Evolutionary conservation across 2,888 invertebrate genomes (phyloP).

Genomic region (Tachystola acroxantha): DNA sequence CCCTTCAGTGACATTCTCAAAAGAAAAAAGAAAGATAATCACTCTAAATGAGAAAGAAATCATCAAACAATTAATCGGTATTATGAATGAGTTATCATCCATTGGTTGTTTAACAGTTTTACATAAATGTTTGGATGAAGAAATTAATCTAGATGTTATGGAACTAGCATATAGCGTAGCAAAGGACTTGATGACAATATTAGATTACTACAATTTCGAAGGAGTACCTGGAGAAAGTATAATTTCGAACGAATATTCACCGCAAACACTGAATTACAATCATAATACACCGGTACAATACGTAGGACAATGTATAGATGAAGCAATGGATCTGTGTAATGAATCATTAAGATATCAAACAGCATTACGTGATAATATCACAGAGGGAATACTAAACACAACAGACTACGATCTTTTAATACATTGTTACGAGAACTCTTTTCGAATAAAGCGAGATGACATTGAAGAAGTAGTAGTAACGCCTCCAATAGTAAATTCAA

Average conservation of each 20-base stretch:
- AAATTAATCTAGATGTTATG: conserved; percentile 82
- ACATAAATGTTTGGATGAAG: conserved; percentile 78
- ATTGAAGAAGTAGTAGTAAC: conserved; percentile 15
- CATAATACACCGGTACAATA: conserved; percentile 75
- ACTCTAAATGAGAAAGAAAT: conserved; percentile 80
- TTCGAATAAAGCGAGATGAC: conserved; percentile 8
- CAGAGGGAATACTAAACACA: conserved; percentile 76
- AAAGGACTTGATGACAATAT: conserved; percentile 56
- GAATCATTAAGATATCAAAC: conserved; percentile 11
- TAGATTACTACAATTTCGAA: conserved; percentile 66
- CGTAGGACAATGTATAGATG: conserved; percentile 36
- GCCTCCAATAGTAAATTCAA: conserved; percentile 12
- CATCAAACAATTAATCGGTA: conserved; percentile 75
- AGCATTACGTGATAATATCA: conserved; percentile 35
- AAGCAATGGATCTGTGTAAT: background rate
- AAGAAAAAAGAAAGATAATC: conserved; percentile 84
- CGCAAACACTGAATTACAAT: conserved; percentile 67
- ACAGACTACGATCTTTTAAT: conserved; percentile 74
- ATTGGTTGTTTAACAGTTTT: conserved; percentile 83
- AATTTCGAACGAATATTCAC: background rate
- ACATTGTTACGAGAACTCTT: conserved; percentile 62
- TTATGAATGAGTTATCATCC: conserved; percentile 79
- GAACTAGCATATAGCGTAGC: conserved; percentile 74
- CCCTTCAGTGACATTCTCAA: conserved; percentile 85
- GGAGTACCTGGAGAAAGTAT: conserved; percentile 9